A percentile compares a stretch with the other conserved stretches of the same genome.
phyloP scores from a whole-genome alignment of 2,888 invertebrate species.

The Calameuta pallipes region DNA sequence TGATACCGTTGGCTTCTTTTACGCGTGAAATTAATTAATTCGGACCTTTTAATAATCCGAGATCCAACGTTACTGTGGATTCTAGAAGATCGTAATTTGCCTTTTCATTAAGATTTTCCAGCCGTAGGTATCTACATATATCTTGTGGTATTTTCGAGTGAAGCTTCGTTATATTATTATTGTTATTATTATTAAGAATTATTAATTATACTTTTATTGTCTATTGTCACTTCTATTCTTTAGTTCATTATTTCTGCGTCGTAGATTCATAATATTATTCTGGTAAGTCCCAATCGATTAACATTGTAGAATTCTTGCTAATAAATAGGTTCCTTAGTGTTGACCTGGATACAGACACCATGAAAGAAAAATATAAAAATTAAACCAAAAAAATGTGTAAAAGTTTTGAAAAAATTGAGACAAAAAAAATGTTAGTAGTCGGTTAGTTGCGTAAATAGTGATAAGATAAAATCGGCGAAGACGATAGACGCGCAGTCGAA shows the following conservation, averaged over 20 bases:
- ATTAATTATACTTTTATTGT: conserved; percentile 12
- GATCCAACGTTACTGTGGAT: too few relatives aligned
- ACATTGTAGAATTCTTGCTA: conserved; percentile 53
- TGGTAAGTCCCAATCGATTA: conserved; percentile 55
- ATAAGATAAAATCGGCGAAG: not conserved
- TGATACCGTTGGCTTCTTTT: too few relatives aligned
- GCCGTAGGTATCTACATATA: too few relatives aligned
- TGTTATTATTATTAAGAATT: conserved; percentile 17
- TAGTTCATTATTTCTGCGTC: conserved; percentile 13
- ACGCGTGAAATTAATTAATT: too few relatives aligned
- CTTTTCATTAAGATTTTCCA: too few relatives aligned
- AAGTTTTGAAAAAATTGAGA: conserved; percentile 18
- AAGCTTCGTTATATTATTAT: not conserved
- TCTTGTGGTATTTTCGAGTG: too few relatives aligned
- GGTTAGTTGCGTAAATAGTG: conserved; percentile 44
- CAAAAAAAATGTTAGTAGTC: conserved; percentile 53
- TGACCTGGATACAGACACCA: conserved; percentile 54
- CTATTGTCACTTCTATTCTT: conserved; percentile 15
- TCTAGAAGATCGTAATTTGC: too few relatives aligned
- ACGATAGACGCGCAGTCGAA: not conserved
- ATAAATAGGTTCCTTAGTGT: conserved; percentile 59
- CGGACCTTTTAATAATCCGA: too few relatives aligned
- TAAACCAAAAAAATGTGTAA: too few relatives aligned
- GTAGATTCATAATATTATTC: not conserved
- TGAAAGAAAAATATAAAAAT: conserved; percentile 32